Percentiles rank a stretch among this genome's conserved stretches.
Evolutionary conservation across 2,797 vertebrate genomes (phyloP).

Genomic region (Carduelis carduelis): DNA sequence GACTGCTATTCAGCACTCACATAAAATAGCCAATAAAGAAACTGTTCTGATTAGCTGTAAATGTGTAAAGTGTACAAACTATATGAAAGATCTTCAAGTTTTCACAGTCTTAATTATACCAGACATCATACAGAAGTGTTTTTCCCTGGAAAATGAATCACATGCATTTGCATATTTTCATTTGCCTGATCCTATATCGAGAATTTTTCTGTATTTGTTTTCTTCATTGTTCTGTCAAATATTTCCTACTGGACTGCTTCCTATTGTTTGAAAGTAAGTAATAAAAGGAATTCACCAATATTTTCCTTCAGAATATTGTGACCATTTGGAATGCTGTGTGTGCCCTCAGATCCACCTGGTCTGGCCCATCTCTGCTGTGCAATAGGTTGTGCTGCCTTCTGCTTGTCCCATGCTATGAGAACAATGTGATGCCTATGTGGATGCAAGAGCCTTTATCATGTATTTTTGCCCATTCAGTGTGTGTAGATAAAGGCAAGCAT

Average conservation of each 20-base stretch:
- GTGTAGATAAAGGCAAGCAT: not conserved
- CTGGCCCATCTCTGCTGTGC: not conserved
- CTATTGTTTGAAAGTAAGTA: not conserved
- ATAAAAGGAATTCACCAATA: not conserved
- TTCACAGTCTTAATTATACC: not conserved
- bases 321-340: not conserved
- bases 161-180: not conserved
- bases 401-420: not conserved
- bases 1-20: not conserved
- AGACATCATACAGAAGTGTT: not conserved
- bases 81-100: not conserved
- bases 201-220: not conserved
- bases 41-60: not conserved
- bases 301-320: not conserved
- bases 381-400: not conserved
- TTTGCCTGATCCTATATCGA: not conserved
- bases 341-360: not conserved
- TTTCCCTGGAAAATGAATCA: not conserved
- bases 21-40: slow-evolving; percentile 24
- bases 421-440: not conserved
- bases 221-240: not conserved
- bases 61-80: not conserved
- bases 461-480: not conserved
- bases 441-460: not conserved
- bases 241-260: not conserved